Conservation (phyloP, 1,140 invertebrate genomes). For the Eupristina koningsbergeri region DNA sequence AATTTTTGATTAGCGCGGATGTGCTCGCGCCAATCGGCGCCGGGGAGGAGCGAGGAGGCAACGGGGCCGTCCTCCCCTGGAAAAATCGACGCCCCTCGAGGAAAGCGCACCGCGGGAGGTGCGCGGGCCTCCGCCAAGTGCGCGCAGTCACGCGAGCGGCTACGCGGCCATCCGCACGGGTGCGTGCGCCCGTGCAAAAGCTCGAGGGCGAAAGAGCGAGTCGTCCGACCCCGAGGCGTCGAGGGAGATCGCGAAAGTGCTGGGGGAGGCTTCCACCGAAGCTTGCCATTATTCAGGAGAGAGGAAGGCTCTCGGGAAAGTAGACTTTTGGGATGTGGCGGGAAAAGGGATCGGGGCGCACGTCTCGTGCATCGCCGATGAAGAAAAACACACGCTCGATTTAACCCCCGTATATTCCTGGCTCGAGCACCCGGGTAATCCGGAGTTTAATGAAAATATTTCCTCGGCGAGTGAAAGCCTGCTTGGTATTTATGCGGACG, state of each 20-base stretch:
- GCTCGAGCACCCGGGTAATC: not conserved
- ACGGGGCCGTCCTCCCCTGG: not conserved
- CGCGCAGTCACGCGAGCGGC: not conserved
- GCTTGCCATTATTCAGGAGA: not conserved
- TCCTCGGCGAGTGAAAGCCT: not conserved
- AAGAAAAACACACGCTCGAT: slow-evolving; percentile 2
- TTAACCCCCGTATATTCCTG: not conserved
- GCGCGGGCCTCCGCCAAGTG: not conserved
- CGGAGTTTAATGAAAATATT: not conserved
- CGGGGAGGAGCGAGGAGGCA: no score
- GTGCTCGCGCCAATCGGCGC: not conserved
- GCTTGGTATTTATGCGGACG: not conserved
- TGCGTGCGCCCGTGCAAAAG: not conserved
- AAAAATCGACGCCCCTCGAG: not conserved
- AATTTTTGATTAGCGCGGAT: slow-evolving; percentile 31
- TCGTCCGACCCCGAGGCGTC: not conserved
- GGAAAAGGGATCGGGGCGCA: not conserved
- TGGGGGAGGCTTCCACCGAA: not conserved
- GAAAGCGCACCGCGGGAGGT: not conserved
- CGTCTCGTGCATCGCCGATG: not conserved
- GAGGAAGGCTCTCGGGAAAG: not conserved
- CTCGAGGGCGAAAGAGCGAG: not conserved
- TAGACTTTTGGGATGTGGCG: not conserved
- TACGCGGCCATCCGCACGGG: not conserved
- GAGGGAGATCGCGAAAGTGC: not conserved